Percentiles rank a stretch among this genome's conserved stretches.
Conservation (phyloP, 2,888 invertebrate genomes). For the Bugulina stolonifera region DNA sequence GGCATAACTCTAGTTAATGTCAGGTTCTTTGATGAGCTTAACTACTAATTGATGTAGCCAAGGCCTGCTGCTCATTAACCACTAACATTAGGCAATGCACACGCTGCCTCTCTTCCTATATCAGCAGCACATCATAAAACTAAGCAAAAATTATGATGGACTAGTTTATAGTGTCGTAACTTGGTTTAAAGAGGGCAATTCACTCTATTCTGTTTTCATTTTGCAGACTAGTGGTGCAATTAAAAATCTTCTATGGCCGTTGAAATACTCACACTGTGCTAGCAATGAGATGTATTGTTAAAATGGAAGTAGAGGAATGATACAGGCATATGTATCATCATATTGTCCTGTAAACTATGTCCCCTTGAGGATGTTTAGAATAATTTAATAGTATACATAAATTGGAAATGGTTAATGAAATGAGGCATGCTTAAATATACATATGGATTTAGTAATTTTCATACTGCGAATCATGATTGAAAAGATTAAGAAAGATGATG, state of each 20-base stretch:
- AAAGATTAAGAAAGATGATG: neutral
- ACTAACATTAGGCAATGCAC: slow-evolving; percentile 17
- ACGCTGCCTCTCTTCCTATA: neutral
- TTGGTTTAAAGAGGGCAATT: neutral
- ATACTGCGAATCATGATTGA: neutral
- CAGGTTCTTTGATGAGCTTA: slow-evolving; percentile 25
- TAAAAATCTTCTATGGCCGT: no score
- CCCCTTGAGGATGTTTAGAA: neutral
- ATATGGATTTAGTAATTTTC: neutral
- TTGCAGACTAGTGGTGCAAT: no score
- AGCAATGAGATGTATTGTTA: no score
- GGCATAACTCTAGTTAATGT: slow-evolving; percentile 25
- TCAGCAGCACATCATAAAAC: neutral
- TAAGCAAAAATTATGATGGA: neutral
- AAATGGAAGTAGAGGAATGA: no score
- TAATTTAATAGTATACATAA: neutral
- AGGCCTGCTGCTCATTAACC: slow-evolving; percentile 17
- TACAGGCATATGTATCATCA: no score
- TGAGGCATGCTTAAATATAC: neutral
- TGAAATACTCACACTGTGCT: no score
- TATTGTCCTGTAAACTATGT: neutral
- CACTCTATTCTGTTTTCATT: no score
- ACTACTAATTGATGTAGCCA: slow-evolving; percentile 23
- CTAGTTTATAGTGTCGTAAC: neutral
- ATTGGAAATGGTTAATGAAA: neutral